Conservation (phyloP, 2,113 vertebrate genomes). For the Chloropsis hardwickii region DNA sequence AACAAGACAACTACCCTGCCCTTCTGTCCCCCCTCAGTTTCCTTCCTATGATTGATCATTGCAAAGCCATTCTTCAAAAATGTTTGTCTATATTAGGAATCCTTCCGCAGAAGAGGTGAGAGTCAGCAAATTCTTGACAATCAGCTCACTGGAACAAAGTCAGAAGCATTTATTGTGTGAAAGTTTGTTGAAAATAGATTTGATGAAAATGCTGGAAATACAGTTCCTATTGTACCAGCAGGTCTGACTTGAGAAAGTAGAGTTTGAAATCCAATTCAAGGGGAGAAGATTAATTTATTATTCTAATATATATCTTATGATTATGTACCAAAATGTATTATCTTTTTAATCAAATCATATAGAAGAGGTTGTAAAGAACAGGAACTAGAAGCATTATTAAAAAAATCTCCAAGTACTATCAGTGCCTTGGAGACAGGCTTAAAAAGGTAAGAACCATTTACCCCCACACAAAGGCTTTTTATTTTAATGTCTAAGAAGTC, state of each 20-base stretch:
- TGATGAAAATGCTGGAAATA: neutral
- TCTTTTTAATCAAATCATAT: neutral
- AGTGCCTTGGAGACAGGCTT: neutral
- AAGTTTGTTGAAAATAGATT: neutral
- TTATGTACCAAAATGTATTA: neutral
- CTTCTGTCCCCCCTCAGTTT: neutral
- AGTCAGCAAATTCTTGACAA: slow-evolving; percentile 17
- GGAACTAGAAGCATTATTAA: neutral
- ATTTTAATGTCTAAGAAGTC: neutral
- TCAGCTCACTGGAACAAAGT: neutral
- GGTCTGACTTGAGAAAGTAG: neutral
- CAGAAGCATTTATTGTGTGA: neutral
- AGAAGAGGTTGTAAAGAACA: neutral
- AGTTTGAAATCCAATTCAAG: neutral
- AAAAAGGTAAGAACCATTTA: neutral
- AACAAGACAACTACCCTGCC: neutral
- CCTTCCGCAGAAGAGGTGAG: neutral
- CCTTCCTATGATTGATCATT: slow-evolving; percentile 9
- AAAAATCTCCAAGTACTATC: neutral
- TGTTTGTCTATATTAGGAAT: neutral
- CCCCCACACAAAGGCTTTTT: neutral
- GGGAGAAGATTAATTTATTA: neutral
- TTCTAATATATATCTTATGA: neutral
- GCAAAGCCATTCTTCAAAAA: neutral
- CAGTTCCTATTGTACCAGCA: neutral